These are phyloP conservation scores for Leptinotarsa lineolata DNA, from an alignment of 1,140 invertebrate species.

Conservation along the genomic window DNA sequence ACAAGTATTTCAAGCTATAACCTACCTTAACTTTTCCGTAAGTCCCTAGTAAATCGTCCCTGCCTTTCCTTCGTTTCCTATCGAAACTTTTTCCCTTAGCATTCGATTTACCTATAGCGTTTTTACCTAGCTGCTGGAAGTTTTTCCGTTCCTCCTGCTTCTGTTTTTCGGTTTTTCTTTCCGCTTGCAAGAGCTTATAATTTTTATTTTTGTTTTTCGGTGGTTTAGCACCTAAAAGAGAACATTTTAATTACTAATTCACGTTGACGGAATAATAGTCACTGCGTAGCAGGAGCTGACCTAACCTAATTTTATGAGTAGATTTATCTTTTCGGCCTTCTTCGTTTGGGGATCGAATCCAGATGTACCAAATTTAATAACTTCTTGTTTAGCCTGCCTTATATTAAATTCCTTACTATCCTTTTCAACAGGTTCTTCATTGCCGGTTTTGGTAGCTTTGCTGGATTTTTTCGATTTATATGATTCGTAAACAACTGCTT, in stretches of 20 bases:
- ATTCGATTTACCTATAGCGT: constrained; percentile 56
- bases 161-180: constrained; percentile 53
- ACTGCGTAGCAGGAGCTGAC: too few species aligned
- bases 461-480: constrained; percentile 58
- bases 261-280: too few species aligned
- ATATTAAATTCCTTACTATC: constrained; percentile 60
- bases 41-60: constrained; percentile 48
- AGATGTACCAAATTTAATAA: constrained; percentile 69
- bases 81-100: constrained; percentile 57
- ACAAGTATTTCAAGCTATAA: too few species aligned
- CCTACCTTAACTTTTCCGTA: constrained; percentile 53
- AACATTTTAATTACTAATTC: background rate
- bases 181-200: constrained; percentile 62
- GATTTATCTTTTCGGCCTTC: constrained; percentile 62
- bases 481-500: constrained; percentile 58
- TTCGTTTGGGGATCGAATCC: constrained; percentile 63
- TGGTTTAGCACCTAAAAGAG: constrained; percentile 62
- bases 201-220: constrained; percentile 62
- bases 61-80: constrained; percentile 42
- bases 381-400: constrained; percentile 63
- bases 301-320: constrained; percentile 65
- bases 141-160: constrained; percentile 54
- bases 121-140: constrained; percentile 59
- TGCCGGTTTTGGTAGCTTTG: constrained; percentile 39
- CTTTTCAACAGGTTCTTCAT: constrained; percentile 14